Conservation (phyloP, 2,888 invertebrate species). For the Tiliacea citrago region DNA sequence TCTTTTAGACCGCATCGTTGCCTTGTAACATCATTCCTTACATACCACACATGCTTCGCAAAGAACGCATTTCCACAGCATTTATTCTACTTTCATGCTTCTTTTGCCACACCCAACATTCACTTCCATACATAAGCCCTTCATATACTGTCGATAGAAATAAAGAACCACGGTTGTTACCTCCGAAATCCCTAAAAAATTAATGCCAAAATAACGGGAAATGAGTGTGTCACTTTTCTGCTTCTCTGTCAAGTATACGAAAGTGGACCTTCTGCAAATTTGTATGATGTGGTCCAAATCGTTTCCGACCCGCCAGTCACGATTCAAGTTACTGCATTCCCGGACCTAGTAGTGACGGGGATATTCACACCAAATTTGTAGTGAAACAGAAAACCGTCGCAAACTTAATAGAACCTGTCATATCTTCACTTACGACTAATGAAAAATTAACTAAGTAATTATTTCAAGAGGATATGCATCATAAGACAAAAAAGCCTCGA, state of each 20-base stretch:
- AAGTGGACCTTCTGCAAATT: conserved; percentile 25
- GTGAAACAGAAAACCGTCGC: neutral
- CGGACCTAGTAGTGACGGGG: conserved; percentile 49
- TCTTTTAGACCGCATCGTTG: too few species aligned
- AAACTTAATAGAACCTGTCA: neutral
- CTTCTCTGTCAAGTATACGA: neutral
- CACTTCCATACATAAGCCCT: too few species aligned
- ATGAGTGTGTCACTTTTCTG: neutral
- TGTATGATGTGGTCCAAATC: conserved; percentile 24
- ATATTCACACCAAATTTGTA: conserved; percentile 49
- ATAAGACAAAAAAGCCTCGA: neutral
- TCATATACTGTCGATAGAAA: too few species aligned
- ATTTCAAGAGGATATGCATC: neutral
- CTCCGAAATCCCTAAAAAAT: neutral
- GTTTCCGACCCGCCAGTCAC: conserved; percentile 64
- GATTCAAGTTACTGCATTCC: conserved; percentile 60
- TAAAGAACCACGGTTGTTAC: neutral
- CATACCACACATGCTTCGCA: too few species aligned
- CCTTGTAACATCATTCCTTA: too few species aligned
- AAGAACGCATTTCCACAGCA: too few species aligned
- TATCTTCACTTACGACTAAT: neutral
- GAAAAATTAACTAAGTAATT: neutral
- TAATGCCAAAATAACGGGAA: neutral
- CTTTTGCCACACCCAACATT: too few species aligned
- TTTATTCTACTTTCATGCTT: too few species aligned